phyloP scores from a whole-genome alignment of 2,888 invertebrate species.

The Phytoseiulus persimilis region DNA sequence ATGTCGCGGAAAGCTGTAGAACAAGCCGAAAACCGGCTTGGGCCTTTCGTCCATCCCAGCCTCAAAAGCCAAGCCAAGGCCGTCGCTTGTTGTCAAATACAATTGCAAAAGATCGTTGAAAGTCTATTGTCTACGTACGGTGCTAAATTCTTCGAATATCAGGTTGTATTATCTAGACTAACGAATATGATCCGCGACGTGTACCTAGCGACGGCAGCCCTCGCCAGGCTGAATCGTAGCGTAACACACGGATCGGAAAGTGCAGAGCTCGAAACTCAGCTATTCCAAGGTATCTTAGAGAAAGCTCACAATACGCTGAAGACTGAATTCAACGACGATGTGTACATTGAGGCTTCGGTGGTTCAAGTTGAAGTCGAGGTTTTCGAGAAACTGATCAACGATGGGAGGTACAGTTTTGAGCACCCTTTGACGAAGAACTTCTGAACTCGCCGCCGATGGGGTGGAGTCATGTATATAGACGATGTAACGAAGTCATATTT shows the following conservation, averaged over 20 bases:
- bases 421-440: constrained; percentile 58
- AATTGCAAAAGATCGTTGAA: constrained; percentile 40
- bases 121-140: constrained; percentile 34
- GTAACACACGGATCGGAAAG: constrained; percentile 75
- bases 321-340: not conserved
- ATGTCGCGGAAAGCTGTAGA: constrained; percentile 56
- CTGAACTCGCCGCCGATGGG: not conserved
- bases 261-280: constrained; percentile 58
- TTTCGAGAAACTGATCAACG: constrained; percentile 56
- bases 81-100: constrained; percentile 41
- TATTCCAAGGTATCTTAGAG: not conserved
- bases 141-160: constrained; percentile 52
- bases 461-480: no score
- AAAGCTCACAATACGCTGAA: not conserved
- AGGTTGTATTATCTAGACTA: constrained; percentile 63
- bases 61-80: constrained; percentile 50
- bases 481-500: no score
- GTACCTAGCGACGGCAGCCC: constrained; percentile 67
- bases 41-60: constrained; percentile 67
- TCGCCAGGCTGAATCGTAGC: constrained; percentile 66
- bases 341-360: no score
- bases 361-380: constrained; percentile 49
- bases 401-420: constrained; percentile 58
- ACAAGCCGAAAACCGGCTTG: constrained; percentile 57
- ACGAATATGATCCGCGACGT: constrained; percentile 65